Evolutionary conservation across 1,140 invertebrate species (phyloP).

Genomic region (Sycobia sp.): DNA sequence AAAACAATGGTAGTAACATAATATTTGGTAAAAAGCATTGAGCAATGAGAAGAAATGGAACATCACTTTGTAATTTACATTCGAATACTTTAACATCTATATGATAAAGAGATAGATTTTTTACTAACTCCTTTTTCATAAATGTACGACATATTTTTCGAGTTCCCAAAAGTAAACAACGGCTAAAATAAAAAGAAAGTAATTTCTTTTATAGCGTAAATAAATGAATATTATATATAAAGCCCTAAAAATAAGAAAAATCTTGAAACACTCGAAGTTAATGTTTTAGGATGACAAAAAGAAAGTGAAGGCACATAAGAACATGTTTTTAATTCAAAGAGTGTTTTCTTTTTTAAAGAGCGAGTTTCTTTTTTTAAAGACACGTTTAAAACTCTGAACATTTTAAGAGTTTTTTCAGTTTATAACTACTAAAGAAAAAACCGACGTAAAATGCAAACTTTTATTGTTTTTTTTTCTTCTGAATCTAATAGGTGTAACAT

Average conservation of each 20-base stretch:
- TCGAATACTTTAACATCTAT: conserved; percentile 21
- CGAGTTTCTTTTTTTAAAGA: conserved; percentile 1
- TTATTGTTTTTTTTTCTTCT: conserved; percentile 7
- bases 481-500: background rate
- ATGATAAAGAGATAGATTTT: conserved; percentile 32
- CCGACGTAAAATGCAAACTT: background rate
- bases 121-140: conserved; percentile 32
- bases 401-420: background rate
- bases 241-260: too few relatives aligned
- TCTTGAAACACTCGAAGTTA: background rate
- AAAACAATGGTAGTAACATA: too few relatives aligned
- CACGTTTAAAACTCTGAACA: too few relatives aligned
- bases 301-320: background rate
- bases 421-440: background rate
- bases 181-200: conserved; percentile 3
- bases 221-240: background rate
- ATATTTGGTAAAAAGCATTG: background rate
- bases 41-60: conserved; percentile 3
- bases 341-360: conserved; percentile 18
- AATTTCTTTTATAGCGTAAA: conserved; percentile 23
- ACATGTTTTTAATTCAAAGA: conserved; percentile 2
- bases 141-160: conserved; percentile 32
- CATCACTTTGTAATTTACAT: conserved; percentile 32
- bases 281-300: background rate
- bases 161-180: conserved; percentile 17